phyloP scores from a whole-genome alignment of 2,113 vertebrate genomes.

The Rhodinocichla rosea region DNA sequence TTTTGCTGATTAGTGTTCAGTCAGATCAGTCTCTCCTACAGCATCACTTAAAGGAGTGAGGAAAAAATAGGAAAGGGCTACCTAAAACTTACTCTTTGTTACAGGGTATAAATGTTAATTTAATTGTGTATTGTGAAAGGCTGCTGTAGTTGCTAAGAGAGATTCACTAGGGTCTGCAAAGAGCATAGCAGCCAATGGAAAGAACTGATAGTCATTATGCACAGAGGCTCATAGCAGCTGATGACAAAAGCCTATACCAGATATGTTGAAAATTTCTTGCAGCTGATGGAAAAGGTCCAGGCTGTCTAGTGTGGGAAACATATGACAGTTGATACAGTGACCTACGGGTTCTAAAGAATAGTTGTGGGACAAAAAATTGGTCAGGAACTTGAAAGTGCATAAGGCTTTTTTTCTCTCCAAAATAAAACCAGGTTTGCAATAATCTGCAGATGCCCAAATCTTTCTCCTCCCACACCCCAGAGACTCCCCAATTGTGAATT shows the following conservation, averaged over 20 bases:
- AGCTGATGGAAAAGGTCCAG: conserved; percentile 48
- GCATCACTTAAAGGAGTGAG: background rate
- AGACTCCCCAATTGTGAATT: conserved; percentile 57
- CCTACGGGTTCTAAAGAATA: conserved; percentile 36
- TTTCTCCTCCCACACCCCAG: conserved; percentile 36
- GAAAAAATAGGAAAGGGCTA: background rate
- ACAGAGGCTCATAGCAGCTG: conserved; percentile 28
- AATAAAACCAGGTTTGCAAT: conserved; percentile 66
- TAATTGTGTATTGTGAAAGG: background rate
- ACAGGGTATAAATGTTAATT: background rate
- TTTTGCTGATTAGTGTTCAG: background rate
- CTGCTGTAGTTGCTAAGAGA: conserved; percentile 12
- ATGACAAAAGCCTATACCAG: conserved; percentile 36
- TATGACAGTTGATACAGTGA: conserved; percentile 13
- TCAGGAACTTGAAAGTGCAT: conserved; percentile 40
- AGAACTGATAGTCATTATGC: background rate
- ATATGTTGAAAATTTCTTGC: conserved; percentile 45
- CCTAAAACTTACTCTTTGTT: background rate
- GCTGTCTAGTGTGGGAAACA: background rate
- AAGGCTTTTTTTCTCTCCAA: conserved; percentile 46
- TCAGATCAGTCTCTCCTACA: background rate
- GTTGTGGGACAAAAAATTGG: conserved; percentile 30
- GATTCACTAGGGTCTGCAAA: background rate
- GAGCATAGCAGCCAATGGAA: background rate
- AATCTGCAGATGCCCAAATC: conserved; percentile 60